Conservation (phyloP, 2,113 vertebrate species). For the Anser cygnoides region DNA sequence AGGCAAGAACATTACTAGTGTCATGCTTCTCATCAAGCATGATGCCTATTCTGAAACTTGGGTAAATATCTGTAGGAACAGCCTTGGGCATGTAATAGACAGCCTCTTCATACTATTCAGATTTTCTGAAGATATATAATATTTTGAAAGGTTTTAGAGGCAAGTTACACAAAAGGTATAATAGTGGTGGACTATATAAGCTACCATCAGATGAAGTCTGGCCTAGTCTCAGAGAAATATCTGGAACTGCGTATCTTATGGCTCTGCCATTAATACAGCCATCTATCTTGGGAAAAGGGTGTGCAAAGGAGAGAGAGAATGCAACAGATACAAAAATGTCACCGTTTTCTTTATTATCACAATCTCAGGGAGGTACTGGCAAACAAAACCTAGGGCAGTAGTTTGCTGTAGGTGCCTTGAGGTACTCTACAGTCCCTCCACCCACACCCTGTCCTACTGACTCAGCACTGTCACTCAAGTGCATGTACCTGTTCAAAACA, state of each 20-base stretch:
- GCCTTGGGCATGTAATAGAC: background rate
- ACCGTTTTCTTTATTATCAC: background rate
- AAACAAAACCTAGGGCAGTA: background rate
- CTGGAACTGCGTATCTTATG: background rate
- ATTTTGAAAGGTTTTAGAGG: background rate
- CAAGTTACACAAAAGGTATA: background rate
- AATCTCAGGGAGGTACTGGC: background rate
- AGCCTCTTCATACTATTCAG: background rate
- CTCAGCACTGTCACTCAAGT: background rate
- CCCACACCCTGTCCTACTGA: accelerated
- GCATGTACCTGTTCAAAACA: background rate
- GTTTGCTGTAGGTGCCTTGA: background rate
- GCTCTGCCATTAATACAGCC: background rate
- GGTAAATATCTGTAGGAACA: background rate
- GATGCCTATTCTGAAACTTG: background rate
- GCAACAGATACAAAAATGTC: background rate
- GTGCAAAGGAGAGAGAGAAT: background rate
- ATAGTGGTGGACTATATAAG: background rate
- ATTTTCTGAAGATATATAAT: background rate
- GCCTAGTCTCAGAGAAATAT: background rate
- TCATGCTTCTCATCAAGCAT: background rate
- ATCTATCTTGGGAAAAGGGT: background rate
- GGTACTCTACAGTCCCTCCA: background rate
- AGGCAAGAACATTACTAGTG: background rate
- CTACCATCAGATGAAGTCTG: background rate